These are phyloP conservation scores for Alectura lathami DNA, from an alignment of 2,113 vertebrate genomes.

Conservation along the genomic window DNA sequence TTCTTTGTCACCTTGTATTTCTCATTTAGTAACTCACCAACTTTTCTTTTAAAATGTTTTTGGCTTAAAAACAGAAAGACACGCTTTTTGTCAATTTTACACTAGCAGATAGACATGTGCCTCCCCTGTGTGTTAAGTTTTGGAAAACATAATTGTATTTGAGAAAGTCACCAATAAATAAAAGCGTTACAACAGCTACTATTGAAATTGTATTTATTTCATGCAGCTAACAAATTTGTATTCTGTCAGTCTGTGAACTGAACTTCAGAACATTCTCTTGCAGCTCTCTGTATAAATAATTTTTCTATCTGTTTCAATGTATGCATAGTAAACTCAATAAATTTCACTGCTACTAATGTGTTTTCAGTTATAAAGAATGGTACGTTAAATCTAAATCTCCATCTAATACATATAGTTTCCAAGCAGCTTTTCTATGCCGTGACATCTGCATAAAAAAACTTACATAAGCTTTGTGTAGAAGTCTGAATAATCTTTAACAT, in stretches of 20 bases:
- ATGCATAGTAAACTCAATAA: not conserved
- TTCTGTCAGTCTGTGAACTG: not conserved
- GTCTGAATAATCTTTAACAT: not conserved
- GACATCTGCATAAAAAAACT: not conserved
- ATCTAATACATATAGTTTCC: not conserved
- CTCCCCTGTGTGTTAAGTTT: not conserved
- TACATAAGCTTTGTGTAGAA: not conserved
- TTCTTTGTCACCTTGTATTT: not conserved
- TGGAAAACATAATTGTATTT: not conserved
- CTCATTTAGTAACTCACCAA: fast-evolving
- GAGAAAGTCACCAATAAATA: not conserved
- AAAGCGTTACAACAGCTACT: not conserved
- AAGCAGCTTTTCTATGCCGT: not conserved
- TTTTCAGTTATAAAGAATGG: not conserved
- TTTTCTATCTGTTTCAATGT: not conserved
- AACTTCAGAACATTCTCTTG: not conserved
- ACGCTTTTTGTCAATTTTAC: not conserved
- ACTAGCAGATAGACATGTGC: not conserved
- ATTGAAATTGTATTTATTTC: not conserved
- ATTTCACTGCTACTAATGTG: not conserved
- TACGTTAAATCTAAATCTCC: not conserved
- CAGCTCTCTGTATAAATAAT: not conserved
- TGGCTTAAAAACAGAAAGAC: not conserved
- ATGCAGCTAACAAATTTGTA: not conserved
- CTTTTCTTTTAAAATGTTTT: not conserved